These are phyloP conservation scores for Boulengeromyrus knoepffleri DNA, from an alignment of 2,113 vertebrate species.

Conservation along the genomic window DNA sequence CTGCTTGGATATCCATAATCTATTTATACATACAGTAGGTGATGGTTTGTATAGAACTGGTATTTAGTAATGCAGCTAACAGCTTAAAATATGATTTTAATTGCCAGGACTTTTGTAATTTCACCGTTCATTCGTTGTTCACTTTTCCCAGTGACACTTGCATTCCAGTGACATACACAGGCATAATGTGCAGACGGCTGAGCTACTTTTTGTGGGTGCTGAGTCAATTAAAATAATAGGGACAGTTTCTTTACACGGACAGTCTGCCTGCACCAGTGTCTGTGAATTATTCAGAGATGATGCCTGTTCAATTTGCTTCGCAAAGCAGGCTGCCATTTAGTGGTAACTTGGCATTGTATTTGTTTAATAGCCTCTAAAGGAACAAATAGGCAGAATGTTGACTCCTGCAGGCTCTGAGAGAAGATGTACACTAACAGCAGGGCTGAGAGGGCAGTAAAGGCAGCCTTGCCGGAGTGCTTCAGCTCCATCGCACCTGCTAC, in stretches of 20 bases:
- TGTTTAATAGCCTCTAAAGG: background rate
- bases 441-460: background rate
- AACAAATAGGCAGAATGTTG: background rate
- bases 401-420: background rate
- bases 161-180: background rate
- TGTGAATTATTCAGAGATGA: background rate
- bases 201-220: background rate
- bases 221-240: background rate
- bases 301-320: background rate
- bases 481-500: background rate
- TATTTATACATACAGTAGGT: background rate
- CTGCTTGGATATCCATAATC: background rate
- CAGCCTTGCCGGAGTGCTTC: background rate
- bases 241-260: background rate
- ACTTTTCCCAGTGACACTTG: background rate
- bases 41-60: background rate
- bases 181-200: background rate
- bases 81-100: background rate
- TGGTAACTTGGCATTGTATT: background rate
- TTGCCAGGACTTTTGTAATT: background rate
- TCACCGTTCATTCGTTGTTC: background rate
- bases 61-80: background rate
- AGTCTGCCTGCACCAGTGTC: background rate
- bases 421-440: background rate
- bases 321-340: background rate